Percentiles rank a stretch among this genome's conserved stretches.
Evolutionary conservation across 2,888 invertebrate species (phyloP).

Genomic region (Oithona nana): DNA sequence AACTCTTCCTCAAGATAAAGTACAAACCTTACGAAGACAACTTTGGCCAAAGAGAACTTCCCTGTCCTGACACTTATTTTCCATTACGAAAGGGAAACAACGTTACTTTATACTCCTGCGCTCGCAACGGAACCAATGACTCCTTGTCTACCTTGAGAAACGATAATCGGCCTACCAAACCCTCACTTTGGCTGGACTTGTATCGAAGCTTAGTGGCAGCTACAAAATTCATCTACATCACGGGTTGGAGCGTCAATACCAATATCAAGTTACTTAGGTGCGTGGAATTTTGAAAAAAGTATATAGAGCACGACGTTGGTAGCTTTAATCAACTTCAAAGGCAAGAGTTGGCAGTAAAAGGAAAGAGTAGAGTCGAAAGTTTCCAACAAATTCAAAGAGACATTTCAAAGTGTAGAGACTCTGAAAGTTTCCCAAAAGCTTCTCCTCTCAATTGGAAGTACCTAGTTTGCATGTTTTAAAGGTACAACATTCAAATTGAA

Average conservation of each 20-base stretch:
- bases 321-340: too few relatives aligned
- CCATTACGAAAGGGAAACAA: background rate
- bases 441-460: too few relatives aligned
- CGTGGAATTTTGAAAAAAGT: conserved; percentile 15
- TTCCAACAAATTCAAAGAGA: too few relatives aligned
- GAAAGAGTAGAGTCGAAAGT: too few relatives aligned
- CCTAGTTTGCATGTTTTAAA: too few relatives aligned
- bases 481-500: too few relatives aligned
- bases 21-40: conserved; percentile 6
- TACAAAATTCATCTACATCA: conserved; percentile 20
- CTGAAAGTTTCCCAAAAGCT: too few relatives aligned
- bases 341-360: too few relatives aligned
- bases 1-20: background rate
- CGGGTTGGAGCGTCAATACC: conserved; percentile 20
- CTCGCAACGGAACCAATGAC: background rate
- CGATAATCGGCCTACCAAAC: background rate
- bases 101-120: conserved; percentile 7
- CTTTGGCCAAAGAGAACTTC: background rate
- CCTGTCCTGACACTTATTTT: conserved; percentile 7
- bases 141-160: background rate
- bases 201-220: conserved; percentile 19
- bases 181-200: conserved; percentile 19
- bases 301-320: too few relatives aligned
- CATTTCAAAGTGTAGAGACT: too few relatives aligned
- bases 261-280: conserved; percentile 19